Evolutionary conservation across 1,140 invertebrate species (phyloP).

Genomic region (Mercenaria mercenaria): DNA sequence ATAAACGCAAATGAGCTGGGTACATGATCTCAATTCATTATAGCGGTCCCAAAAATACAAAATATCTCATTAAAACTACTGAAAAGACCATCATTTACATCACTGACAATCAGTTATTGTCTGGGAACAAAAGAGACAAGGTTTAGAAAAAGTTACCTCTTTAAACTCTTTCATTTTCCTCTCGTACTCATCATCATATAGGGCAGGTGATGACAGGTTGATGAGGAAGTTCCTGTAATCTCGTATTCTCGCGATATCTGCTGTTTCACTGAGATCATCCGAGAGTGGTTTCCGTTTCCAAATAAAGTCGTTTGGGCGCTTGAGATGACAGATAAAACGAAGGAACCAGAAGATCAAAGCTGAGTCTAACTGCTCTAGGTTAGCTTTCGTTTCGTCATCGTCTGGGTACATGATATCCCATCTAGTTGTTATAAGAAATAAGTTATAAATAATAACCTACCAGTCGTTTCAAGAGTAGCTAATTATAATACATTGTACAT

Average conservation of each 20-base stretch:
- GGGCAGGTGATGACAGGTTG: conserved; percentile 50
- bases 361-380: conserved; percentile 42
- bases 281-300: conserved; percentile 60
- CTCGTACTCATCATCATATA: conserved; percentile 64
- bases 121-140: too few relatives aligned
- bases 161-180: conserved; percentile 56
- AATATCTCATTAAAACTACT: too few relatives aligned
- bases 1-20: too few relatives aligned
- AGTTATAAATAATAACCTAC: too few relatives aligned
- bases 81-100: too few relatives aligned
- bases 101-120: too few relatives aligned
- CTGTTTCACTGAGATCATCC: conserved; percentile 55
- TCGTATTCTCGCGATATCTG: conserved; percentile 54
- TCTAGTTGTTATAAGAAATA: too few relatives aligned
- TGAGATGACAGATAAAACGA: conserved; percentile 53
- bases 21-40: too few relatives aligned
- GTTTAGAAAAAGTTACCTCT: too few relatives aligned
- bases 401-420: conserved; percentile 56
- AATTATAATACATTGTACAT: too few relatives aligned
- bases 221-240: conserved; percentile 54
- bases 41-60: too few relatives aligned
- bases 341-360: conserved; percentile 62
- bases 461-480: not conserved
- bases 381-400: conserved; percentile 53
- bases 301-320: conserved; percentile 58